Conservation (phyloP, 2,113 vertebrate genomes). For the Ptilorrhoa leucosticta region DNA sequence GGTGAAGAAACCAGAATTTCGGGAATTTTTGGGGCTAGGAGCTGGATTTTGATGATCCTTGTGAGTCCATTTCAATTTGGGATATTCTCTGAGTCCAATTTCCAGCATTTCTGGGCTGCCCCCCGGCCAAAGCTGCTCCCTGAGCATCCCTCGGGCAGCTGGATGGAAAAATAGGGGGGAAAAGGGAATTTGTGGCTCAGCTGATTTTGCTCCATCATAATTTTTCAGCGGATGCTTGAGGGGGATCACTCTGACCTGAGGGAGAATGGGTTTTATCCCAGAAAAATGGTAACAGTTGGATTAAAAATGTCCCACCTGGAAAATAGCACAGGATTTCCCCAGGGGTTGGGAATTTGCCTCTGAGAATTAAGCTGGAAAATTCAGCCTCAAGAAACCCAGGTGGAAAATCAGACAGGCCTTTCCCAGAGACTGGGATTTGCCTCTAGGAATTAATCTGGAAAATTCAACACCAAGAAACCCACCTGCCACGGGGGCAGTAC, state of each 20-base stretch:
- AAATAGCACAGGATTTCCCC: neutral
- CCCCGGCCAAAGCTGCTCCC: neutral
- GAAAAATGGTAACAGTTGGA: neutral
- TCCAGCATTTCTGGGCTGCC: neutral
- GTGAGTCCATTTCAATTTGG: neutral
- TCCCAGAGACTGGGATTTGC: neutral
- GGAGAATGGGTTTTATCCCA: rapidly evolving
- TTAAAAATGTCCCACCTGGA: neutral
- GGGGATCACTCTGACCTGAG: neutral
- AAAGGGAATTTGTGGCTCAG: neutral
- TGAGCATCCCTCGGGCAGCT: neutral
- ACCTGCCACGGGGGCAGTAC: neutral
- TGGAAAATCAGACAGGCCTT: neutral
- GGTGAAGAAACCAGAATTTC: neutral
- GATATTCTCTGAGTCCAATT: neutral
- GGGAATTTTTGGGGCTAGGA: neutral
- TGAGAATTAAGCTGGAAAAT: neutral
- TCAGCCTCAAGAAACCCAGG: neutral
- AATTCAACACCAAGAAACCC: neutral
- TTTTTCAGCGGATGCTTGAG: rapidly evolving
- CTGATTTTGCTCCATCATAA: neutral
- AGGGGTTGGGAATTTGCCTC: neutral
- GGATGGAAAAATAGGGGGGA: rapidly evolving
- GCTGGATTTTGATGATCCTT: neutral
- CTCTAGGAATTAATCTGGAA: neutral